A percentile compares a stretch with the other conserved stretches of the same genome.
Conservation (phyloP, 2,888 invertebrate species). For the Schrankia costaestrigalis region DNA sequence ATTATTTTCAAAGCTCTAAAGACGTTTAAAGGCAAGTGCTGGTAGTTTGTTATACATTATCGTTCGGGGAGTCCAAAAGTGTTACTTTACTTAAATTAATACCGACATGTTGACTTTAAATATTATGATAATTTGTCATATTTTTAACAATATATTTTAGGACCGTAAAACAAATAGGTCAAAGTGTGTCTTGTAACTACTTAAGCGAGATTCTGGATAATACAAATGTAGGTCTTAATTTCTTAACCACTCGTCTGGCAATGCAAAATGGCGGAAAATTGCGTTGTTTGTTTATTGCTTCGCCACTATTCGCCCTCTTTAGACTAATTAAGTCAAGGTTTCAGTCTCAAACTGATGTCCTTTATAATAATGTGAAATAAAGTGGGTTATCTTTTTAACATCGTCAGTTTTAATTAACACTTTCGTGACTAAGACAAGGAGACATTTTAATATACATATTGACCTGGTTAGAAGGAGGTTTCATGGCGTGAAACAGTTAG, state of each 20-base stretch:
- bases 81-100: no score
- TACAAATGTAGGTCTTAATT: not conserved
- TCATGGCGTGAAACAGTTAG: conserved; percentile 19
- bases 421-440: conserved; percentile 21
- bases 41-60: no score
- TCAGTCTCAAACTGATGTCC: conserved; percentile 27
- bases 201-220: no score
- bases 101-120: no score
- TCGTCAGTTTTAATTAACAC: conserved; percentile 26
- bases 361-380: conserved; percentile 22
- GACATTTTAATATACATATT: conserved; percentile 14
- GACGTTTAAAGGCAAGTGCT: no score
- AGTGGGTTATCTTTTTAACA: conserved; percentile 28
- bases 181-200: no score
- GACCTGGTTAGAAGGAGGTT: conserved; percentile 21
- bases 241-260: conserved; percentile 3
- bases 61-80: no score
- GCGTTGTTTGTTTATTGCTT: conserved; percentile 10
- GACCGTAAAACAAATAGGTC: no score
- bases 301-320: conserved; percentile 7
- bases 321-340: conserved; percentile 7
- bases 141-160: no score
- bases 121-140: no score
- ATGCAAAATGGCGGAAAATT: conserved; percentile 4
- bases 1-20: no score